Evolutionary conservation across 2,797 vertebrate species (phyloP).

Genomic region (Potorous gilbertii): DNA sequence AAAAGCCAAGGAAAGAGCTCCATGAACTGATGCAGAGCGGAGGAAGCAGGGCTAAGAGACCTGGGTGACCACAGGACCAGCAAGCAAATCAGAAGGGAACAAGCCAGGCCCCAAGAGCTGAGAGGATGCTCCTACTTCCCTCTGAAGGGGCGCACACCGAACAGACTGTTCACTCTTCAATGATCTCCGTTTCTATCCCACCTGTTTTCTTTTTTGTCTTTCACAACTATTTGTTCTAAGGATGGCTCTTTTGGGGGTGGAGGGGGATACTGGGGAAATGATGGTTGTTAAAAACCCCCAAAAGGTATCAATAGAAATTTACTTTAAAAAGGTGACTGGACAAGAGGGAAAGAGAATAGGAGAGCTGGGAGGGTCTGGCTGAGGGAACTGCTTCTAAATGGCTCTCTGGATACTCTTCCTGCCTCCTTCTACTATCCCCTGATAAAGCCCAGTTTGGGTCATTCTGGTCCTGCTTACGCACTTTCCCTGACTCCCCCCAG

Average conservation of each 20-base stretch:
- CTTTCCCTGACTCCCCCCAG: not conserved
- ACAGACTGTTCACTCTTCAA: not conserved
- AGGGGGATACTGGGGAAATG: not conserved
- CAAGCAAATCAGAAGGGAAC: not conserved
- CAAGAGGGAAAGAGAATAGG: not conserved
- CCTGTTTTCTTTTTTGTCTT: not conserved
- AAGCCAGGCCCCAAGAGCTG: rapidly evolving
- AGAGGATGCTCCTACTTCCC: not conserved
- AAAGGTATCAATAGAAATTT: not conserved
- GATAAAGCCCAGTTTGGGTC: not conserved
- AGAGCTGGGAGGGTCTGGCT: not conserved
- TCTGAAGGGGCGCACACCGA: not conserved
- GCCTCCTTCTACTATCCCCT: not conserved
- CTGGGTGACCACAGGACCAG: not conserved
- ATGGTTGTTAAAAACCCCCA: not conserved
- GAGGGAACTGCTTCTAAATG: not conserved
- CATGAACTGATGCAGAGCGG: not conserved
- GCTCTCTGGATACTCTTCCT: not conserved
- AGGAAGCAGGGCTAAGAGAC: not conserved
- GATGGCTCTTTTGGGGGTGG: not conserved
- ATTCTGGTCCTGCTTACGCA: not conserved
- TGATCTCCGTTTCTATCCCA: not conserved
- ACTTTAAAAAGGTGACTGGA: not conserved
- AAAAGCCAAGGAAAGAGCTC: not conserved
- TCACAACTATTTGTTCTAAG: not conserved